phyloP scores from a whole-genome alignment of 2,113 vertebrate genomes.

The human (Homo sapiens) region DNA sequence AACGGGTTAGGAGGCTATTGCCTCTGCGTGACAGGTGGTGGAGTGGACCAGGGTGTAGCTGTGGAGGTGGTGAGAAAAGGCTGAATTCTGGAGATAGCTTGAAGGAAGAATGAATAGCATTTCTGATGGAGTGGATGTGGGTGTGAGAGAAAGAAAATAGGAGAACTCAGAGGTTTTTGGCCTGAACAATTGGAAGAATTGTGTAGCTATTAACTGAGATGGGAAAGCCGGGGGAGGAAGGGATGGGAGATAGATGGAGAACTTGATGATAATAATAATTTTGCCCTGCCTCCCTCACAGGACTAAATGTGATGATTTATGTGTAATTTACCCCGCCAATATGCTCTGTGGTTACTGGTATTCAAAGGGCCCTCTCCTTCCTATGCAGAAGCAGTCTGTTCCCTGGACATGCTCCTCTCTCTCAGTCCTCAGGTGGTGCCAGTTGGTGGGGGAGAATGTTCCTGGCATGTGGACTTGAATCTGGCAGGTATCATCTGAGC shows the following conservation, averaged over 20 bases:
- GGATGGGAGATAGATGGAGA: not conserved
- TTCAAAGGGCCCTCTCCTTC: not conserved
- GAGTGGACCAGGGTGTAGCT: not conserved
- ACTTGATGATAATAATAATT: not conserved
- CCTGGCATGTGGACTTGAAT: not conserved
- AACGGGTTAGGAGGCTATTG: not conserved
- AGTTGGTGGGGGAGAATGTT: not conserved
- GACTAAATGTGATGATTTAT: not conserved
- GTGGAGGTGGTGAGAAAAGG: not conserved
- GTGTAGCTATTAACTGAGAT: not conserved
- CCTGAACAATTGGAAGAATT: not conserved
- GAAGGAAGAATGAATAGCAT: not conserved
- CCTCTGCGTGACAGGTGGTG: not conserved
- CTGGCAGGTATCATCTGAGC: constrained; percentile 31
- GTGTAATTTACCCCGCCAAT: not conserved
- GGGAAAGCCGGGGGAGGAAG: not conserved
- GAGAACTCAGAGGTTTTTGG: not conserved
- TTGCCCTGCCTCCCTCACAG: not conserved
- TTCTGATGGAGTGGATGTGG: not conserved
- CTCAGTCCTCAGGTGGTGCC: not conserved
- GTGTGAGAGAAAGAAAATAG: not conserved
- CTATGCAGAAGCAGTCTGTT: not conserved
- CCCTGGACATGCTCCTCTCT: not conserved
- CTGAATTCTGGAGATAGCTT: not conserved
- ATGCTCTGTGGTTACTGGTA: not conserved